phyloP scores from a whole-genome alignment of 2,888 invertebrate genomes.

The Eristalis intricaria region DNA sequence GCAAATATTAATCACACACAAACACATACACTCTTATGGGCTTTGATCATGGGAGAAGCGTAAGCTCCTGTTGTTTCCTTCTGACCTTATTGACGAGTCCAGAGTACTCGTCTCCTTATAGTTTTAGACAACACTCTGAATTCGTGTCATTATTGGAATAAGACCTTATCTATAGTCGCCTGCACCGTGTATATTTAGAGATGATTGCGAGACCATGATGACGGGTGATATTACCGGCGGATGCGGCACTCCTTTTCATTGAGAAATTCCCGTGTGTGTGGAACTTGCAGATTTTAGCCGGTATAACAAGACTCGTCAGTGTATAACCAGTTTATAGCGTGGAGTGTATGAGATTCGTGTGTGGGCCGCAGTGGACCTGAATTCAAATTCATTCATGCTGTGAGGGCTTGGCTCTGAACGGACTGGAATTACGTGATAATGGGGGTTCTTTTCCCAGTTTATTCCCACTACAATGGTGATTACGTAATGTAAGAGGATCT shows the following conservation, averaged over 20 bases:
- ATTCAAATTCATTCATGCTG: slow-evolving; percentile 54
- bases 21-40: background rate
- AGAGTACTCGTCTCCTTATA: slow-evolving; percentile 36
- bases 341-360: background rate
- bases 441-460: background rate
- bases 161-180: background rate
- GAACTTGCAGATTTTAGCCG: slow-evolving; percentile 42
- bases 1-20: slow-evolving; percentile 7
- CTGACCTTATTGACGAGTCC: background rate
- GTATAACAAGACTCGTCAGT: slow-evolving; percentile 20
- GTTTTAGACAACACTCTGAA: slow-evolving; percentile 40
- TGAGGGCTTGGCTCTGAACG: slow-evolving; percentile 37
- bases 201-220: slow-evolving; percentile 22
- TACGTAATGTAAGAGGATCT: background rate
- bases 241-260: slow-evolving; percentile 69
- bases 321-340: slow-evolving; percentile 40
- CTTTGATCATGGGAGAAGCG: background rate
- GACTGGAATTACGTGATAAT: slow-evolving; percentile 12
- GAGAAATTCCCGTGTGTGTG: slow-evolving; percentile 49
- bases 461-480: background rate
- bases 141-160: slow-evolving; percentile 6
- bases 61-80: slow-evolving; percentile 30
- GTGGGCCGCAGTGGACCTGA: background rate
- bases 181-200: background rate
- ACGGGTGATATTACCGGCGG: slow-evolving; percentile 54